phyloP scores from a whole-genome alignment of 2,888 invertebrate genomes.

The Ormyrus pomaceus region DNA sequence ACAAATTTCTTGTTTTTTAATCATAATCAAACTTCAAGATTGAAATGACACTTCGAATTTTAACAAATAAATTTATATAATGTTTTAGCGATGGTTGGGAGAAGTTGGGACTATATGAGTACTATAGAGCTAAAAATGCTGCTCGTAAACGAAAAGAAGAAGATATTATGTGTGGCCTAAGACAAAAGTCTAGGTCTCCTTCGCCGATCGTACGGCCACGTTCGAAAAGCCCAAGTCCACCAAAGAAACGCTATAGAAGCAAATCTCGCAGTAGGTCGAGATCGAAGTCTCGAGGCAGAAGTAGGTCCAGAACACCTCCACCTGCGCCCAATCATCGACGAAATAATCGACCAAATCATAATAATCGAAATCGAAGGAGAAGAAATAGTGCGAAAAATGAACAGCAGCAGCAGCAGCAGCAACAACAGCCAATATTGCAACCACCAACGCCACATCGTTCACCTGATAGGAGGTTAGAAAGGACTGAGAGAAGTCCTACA shows the following conservation, averaged over 20 bases:
- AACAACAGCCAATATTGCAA: not conserved
- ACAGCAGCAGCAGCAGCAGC: slow-evolving; percentile 22
- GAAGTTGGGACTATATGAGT: slow-evolving; percentile 97
- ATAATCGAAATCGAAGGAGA: slow-evolving; percentile 76
- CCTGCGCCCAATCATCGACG: slow-evolving; percentile 71
- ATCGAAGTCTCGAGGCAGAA: slow-evolving; percentile 73
- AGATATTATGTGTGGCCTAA: slow-evolving; percentile 83
- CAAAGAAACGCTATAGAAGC: slow-evolving; percentile 86
- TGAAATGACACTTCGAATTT: not conserved
- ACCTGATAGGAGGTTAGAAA: slow-evolving; percentile 69
- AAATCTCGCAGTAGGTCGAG: slow-evolving; percentile 79
- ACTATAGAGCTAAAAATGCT: slow-evolving; percentile 96
- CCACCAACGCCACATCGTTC: slow-evolving; percentile 45
- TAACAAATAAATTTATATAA: slow-evolving; percentile 11
- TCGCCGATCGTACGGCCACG: slow-evolving; percentile 87
- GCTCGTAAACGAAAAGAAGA: slow-evolving; percentile 93
- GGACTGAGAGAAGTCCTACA: slow-evolving; percentile 77
- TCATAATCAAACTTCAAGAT: not conserved
- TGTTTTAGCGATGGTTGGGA: slow-evolving; percentile 95
- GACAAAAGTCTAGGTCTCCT: slow-evolving; percentile 86
- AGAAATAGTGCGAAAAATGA: slow-evolving; percentile 72
- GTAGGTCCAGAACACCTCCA: slow-evolving; percentile 75
- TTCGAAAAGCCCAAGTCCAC: slow-evolving; percentile 84
- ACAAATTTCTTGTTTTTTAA: too few relatives aligned
- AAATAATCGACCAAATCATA: slow-evolving; percentile 72